Evolutionary conservation across 2,113 vertebrate genomes (phyloP), one percentile per base, ranked within the genome.

Genomic region (Agelaius tricolor): DNA sequence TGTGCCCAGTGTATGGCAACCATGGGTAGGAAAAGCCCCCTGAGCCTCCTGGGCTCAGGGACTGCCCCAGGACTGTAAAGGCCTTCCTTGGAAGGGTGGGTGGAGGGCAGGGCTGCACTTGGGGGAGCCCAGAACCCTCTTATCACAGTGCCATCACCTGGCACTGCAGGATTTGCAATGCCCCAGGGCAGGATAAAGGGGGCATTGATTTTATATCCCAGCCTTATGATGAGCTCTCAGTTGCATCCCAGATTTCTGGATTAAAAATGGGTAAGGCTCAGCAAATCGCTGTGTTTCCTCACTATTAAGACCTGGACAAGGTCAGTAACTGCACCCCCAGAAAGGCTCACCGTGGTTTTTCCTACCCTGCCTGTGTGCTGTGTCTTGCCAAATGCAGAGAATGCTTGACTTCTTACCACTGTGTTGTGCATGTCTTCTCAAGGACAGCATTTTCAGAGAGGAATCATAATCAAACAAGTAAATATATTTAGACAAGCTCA

Each of bases 341-440:
- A 66, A 68, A 15, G 11, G 20, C 26, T 89, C 13, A 10, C 18
- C 5, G 0, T 37, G 54, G 6, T 37, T 82, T 82, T 93, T 7
- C 30, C 37, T 31, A 5, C 43, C 43, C 41, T 82, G 58, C 24
- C 31, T n/a, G 0, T 5, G 57, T 19, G 11, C 21, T 83, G 2
- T 30, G 16, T 52, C n/a, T 57, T 90, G 30, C 23, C 28, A 47
- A 77, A 71, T 11, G 10, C 26, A 55, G 26, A 28, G 55, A 74
- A 33, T 0, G 0, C 26, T 84, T 0, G 0, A 27, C 44, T 55
- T 73, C 44, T 28, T 59, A 26, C 27, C 19, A 2, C 6, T 3
- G 2, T 57, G n/a, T 61, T 76, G 19, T 79, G 44, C 4, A 0
- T 21, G 39, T 37, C 28, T 75, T 47, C 27, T 61, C 39, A 46